Base-by-base conservation (phyloP, 2,113 vertebrate species). In the Hippocampus comes region DNA sequence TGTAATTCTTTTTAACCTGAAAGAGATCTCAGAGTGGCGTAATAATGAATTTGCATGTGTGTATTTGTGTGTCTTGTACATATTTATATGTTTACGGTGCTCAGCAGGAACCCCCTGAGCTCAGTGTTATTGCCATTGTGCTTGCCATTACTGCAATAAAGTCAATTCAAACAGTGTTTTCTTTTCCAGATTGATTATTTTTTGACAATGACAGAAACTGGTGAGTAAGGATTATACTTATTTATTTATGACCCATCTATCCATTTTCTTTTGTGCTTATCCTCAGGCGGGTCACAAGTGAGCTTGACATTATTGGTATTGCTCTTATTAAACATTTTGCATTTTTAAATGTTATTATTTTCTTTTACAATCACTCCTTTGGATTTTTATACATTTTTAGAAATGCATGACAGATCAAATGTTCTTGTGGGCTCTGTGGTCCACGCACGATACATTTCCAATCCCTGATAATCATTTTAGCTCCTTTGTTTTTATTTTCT, bases 61-160 rank as follows among this genome's bases (percentile, higher is more conserved):
- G 67, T 63, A 76, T 30, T 6, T 60, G 57, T 82, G 63, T 84
- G 64, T 89, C 86, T 87, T 84, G 88, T 89, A 89, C 76, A 89
- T 90, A 90, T 84, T 76, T 90, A 80, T 83, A 53, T 74, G 78
- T 90, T 38, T 77, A 51, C 71, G 69, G 78, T 67, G 74, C 76
- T 83, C 63, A 57, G 60, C 74, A 70, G 56, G 60, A 63, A 60
- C n/a, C 21, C 27, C 71, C 48, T 80, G 79, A 80, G 64, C 57
- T 72, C 63, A 79, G 76, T 68, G 66, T 74, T 82, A 41, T 17
- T n/a, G 10, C 38, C 57, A 65, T 75, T 77, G 79, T 88, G 77
- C 76, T 86, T 79, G 61, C 60, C 67, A 73, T 48, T 89, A 78
- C 78, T 64, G 53, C 23, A 86, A 87, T 89, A 88, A 90, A 90